Conservation (phyloP, 1,140 invertebrate genomes). For the Brachionus koreanus region DNA sequence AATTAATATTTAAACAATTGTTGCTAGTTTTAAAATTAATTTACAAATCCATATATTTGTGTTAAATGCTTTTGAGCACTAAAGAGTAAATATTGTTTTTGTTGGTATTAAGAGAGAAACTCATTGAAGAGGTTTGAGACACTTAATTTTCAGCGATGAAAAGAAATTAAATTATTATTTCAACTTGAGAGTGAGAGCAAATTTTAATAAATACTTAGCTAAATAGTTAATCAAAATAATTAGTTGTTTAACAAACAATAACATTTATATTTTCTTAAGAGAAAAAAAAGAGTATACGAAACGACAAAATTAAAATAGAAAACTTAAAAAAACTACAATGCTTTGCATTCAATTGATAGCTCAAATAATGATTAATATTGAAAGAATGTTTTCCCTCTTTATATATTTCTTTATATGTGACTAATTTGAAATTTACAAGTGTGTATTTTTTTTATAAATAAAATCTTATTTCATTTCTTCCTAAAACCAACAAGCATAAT, state of each 20-base stretch:
- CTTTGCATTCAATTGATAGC: neutral
- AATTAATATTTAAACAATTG: constrained; percentile 27
- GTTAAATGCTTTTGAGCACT: neutral
- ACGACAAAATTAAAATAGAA: neutral
- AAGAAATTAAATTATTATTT: constrained; percentile 36
- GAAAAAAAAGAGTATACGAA: neutral
- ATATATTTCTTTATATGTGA: neutral
- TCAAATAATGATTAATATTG: constrained; percentile 15
- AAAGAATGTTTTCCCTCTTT: neutral
- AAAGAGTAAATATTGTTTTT: constrained; percentile 27
- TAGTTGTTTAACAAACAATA: constrained; percentile 36
- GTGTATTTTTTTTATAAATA: neutral
- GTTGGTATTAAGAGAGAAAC: neutral
- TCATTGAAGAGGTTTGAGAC: constrained; percentile 17
- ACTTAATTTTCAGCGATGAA: neutral
- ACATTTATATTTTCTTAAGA: constrained; percentile 27
- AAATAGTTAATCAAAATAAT: constrained; percentile 41
- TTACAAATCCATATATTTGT: constrained; percentile 11
- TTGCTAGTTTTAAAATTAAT: constrained; percentile 22
- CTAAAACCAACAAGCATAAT: neutral
- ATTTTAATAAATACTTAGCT: constrained; percentile 24
- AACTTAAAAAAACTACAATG: neutral
- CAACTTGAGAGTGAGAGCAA: constrained; percentile 4
- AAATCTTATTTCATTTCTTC: neutral
- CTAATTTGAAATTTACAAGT: constrained; percentile 29